Conservation (phyloP, 2,888 invertebrate genomes). For the Augochlorella aurata region DNA sequence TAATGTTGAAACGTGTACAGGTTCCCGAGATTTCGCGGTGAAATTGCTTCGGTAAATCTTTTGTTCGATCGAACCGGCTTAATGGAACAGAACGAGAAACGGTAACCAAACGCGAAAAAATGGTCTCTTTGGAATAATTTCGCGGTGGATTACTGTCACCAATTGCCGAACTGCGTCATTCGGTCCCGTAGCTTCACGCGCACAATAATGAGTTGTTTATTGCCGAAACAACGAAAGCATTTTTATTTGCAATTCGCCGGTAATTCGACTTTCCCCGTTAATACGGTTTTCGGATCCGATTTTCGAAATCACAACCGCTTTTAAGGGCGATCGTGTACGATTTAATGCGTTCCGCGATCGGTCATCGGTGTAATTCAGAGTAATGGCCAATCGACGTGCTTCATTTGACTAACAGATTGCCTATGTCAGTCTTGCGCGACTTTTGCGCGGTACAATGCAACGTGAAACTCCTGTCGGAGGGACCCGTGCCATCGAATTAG, state of each 20-base stretch:
- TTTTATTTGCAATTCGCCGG: not conserved
- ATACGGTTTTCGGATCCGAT: not conserved
- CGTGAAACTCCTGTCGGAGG: not conserved
- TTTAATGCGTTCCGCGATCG: conserved; percentile 22
- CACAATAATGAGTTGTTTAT: not conserved
- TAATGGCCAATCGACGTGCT: conserved; percentile 20
- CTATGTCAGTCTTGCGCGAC: not conserved
- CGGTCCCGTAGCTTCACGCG: not conserved
- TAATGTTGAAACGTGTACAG: not conserved
- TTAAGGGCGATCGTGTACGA: conserved; percentile 27
- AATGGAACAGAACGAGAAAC: conserved; percentile 3
- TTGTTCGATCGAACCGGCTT: not conserved
- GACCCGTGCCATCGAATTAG: no score
- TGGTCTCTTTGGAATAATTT: not conserved
- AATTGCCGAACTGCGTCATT: conserved; percentile 15
- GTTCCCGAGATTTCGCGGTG: not conserved
- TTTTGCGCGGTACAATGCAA: not conserved
- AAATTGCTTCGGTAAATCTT: not conserved
- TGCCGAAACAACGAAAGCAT: not conserved
- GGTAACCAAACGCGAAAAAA: conserved; percentile 9
- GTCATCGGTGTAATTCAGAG: conserved; percentile 27
- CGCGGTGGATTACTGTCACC: not conserved
- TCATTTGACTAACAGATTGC: conserved; percentile 29
- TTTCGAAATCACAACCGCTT: not conserved
- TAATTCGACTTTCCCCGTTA: not conserved